A percentile compares a stretch with the other conserved stretches of the same genome.
Evolutionary conservation across 2,888 invertebrate genomes (phyloP).

Genomic region (Argyra leucocephala): DNA sequence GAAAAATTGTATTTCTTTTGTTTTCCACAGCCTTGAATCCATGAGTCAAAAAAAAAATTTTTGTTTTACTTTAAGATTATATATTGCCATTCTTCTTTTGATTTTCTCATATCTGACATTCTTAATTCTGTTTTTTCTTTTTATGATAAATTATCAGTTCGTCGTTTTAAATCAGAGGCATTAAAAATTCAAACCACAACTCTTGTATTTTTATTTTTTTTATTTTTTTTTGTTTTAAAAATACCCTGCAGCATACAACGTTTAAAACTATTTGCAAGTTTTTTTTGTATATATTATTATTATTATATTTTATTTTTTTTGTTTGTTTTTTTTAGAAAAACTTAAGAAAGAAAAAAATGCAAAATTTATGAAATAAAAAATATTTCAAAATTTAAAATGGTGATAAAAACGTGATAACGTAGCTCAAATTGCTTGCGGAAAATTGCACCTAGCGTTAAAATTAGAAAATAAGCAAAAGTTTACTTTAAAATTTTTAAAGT

Average conservation of each 20-base stretch:
- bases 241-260: background rate
- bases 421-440: too few species aligned
- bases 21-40: too few species aligned
- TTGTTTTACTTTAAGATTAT: background rate
- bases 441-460: too few species aligned
- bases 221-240: too few species aligned
- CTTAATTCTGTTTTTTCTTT: background rate
- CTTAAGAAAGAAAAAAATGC: background rate
- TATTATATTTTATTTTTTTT: background rate
- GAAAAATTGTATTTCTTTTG: too few species aligned
- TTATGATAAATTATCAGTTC: conserved; percentile 4
- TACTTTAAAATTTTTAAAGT: too few species aligned
- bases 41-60: background rate
- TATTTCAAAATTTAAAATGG: too few species aligned
- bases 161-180: background rate
- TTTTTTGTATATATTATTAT: background rate
- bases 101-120: background rate
- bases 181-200: conserved; percentile 4
- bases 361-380: too few species aligned
- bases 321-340: background rate
- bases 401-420: too few species aligned
- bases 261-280: conserved; percentile 1
- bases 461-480: too few species aligned
- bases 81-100: too few species aligned
- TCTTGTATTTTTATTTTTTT: background rate